phyloP scores from a whole-genome alignment of 1,140 invertebrate genomes.

The Pseudomyrmex concolor region DNA sequence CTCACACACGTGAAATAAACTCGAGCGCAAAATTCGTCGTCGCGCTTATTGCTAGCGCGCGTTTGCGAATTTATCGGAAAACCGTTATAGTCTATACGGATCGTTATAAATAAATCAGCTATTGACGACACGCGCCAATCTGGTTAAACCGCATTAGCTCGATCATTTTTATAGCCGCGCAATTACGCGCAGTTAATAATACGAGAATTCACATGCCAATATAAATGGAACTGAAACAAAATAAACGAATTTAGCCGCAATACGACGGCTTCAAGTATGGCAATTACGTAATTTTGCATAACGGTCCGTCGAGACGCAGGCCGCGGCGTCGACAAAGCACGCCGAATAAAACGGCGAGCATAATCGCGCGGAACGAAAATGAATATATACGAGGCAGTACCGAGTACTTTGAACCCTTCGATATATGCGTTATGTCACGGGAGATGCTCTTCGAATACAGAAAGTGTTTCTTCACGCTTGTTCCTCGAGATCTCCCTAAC shows the following conservation, averaged over 20 bases:
- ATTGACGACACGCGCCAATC: not conserved
- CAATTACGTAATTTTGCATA: constrained; percentile 51
- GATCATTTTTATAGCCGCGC: constrained; percentile 19
- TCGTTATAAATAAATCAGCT: constrained; percentile 28
- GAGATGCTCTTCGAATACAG: constrained; percentile 62
- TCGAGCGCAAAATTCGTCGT: not conserved
- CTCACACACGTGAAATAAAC: constrained; percentile 31
- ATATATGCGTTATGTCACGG: constrained; percentile 65
- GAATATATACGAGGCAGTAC: constrained; percentile 56
- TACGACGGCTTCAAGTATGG: not conserved
- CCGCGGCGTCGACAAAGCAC: constrained; percentile 6
- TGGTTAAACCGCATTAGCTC: not conserved
- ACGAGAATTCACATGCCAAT: not conserved
- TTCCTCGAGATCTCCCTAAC: constrained; percentile 63
- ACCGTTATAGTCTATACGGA: not conserved
- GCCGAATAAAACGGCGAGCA: constrained; percentile 46
- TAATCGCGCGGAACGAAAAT: constrained; percentile 56
- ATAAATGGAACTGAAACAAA: constrained; percentile 23
- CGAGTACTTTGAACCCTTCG: constrained; percentile 62
- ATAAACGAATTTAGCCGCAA: constrained; percentile 33
- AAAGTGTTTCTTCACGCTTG: constrained; percentile 71
- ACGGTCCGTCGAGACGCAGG: constrained; percentile 39
- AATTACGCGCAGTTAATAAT: not conserved
- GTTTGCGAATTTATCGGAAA: constrained; percentile 10
- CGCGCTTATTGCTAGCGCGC: constrained; percentile 12